Percentiles rank a stretch among this genome's conserved stretches.
Evolutionary conservation across 2,888 invertebrate genomes (phyloP).

Genomic region (Xestia rhomboidea): DNA sequence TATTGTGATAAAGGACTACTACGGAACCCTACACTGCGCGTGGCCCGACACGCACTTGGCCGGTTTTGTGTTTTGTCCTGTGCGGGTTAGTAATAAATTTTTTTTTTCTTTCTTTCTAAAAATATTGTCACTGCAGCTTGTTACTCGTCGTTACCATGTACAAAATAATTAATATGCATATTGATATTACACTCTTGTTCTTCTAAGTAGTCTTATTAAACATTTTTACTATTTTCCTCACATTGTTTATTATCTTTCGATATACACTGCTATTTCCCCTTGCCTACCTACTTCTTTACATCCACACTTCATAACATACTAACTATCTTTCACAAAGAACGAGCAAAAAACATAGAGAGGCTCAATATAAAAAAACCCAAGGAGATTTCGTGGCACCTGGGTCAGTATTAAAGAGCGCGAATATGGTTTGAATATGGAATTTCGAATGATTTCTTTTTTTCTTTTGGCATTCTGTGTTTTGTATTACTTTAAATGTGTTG

Average conservation of each 20-base stretch:
- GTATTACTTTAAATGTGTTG: background rate
- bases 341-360: slow-evolving; percentile 11
- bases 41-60: too few relatives aligned
- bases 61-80: too few relatives aligned
- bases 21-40: too few relatives aligned
- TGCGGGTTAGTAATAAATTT: too few relatives aligned
- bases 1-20: too few relatives aligned
- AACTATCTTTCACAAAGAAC: slow-evolving; percentile 15
- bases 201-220: too few relatives aligned
- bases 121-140: too few relatives aligned
- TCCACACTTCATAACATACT: background rate
- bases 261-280: background rate
- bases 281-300: background rate
- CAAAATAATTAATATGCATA: too few relatives aligned
- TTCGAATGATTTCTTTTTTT: slow-evolving; percentile 44
- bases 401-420: slow-evolving; percentile 37
- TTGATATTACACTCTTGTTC: too few relatives aligned
- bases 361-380: slow-evolving; percentile 29
- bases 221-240: background rate
- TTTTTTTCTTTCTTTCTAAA: too few relatives aligned
- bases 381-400: slow-evolving; percentile 48
- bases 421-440: too few relatives aligned
- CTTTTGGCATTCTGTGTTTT: background rate
- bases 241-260: slow-evolving; percentile 3
- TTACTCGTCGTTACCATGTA: too few relatives aligned